Conservation (phyloP, 1,140 invertebrate genomes). For the Grapholita molesta region DNA sequence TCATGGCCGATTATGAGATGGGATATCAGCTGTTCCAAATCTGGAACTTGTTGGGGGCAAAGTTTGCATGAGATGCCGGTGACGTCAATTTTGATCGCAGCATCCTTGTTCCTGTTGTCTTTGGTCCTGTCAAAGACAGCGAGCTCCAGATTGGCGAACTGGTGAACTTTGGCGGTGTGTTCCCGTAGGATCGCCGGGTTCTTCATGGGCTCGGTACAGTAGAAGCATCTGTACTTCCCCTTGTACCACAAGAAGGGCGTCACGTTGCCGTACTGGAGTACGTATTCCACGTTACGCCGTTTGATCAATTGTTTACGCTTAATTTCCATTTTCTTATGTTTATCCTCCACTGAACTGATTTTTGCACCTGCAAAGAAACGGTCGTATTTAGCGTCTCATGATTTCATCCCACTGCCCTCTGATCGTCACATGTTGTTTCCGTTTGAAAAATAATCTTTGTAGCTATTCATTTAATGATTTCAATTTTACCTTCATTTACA, state of each 20-base stretch:
- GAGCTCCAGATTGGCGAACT: conserved; percentile 55
- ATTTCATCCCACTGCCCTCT: conserved; percentile 18
- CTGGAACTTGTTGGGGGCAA: conserved; percentile 40
- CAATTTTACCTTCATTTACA: not conserved
- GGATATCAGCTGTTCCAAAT: conserved; percentile 56
- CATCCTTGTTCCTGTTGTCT: conserved; percentile 64
- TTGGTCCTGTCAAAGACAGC: conserved; percentile 57
- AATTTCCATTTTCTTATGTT: conserved; percentile 60
- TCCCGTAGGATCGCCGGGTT: conserved; percentile 48
- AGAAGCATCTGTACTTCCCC: conserved; percentile 62
- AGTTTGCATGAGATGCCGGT: conserved; percentile 56
- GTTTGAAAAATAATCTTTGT: not conserved
- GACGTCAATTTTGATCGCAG: conserved; percentile 67
- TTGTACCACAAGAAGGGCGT: conserved; percentile 70
- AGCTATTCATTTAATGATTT: not conserved
- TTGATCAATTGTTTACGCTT: conserved; percentile 56
- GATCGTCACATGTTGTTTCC: conserved; percentile 1
- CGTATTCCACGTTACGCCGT: conserved; percentile 61
- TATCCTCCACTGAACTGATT: conserved; percentile 56
- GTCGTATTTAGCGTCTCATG: conserved; percentile 28
- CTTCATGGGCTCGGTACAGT: conserved; percentile 60
- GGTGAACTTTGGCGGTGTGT: conserved; percentile 51
- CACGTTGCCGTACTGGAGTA: conserved; percentile 62
- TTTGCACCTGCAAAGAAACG: conserved; percentile 70
- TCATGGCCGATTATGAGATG: conserved; percentile 69